Base-by-base conservation (phyloP, 2,113 vertebrate genomes). In the Abramis brama region DNA sequence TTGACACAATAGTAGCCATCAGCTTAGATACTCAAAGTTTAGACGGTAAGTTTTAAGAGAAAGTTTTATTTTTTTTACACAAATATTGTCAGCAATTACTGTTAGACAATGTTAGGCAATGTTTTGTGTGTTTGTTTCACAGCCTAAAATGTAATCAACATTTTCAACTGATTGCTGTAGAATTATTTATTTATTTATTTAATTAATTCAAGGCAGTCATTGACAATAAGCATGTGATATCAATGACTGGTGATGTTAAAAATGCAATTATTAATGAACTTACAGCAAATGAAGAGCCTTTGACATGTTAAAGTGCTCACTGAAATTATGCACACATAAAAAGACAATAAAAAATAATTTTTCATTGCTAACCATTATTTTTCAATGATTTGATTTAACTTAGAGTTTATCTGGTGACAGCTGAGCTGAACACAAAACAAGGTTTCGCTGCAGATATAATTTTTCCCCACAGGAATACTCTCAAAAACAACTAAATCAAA, bases 1-100 rank as follows among this genome's bases (percentile, higher is more conserved):
- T 43, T 9, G 43, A 1, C 66, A 21, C 66, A 33, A 3, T 19
- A 68, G 25, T 66, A 66, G 12, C 62, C 64, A 19, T 33, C 27
- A 33, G 64, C 64, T 70, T 21, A 71, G 55, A 57, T 57, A 57
- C 19, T 11, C 8, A 70, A 39, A 70, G 8, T 71, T 10, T 21
- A 86, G 8, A 52, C 62, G 52, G 36, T 10, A 59, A 43, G 43
- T n/a, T 27, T 75, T 86, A 43, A 79, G 87, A 89, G 90, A 87
- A 93, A 93, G 92, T 92, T 91, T 94, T 95, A 95, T 96, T 96
- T 95, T 27, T 93, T 95, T 93, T 94, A 88, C 88, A 94, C 93
- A 94, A 95, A 96, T 96, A 95, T 47, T 88, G 94, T 94, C 96
- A 97, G 96, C 95, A 94, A 88, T 96, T 95, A 97, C 91, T 89